These are phyloP conservation scores for Tachuris rubrigastra DNA, from an alignment of 2,113 vertebrate genomes.

Conservation along the genomic window DNA sequence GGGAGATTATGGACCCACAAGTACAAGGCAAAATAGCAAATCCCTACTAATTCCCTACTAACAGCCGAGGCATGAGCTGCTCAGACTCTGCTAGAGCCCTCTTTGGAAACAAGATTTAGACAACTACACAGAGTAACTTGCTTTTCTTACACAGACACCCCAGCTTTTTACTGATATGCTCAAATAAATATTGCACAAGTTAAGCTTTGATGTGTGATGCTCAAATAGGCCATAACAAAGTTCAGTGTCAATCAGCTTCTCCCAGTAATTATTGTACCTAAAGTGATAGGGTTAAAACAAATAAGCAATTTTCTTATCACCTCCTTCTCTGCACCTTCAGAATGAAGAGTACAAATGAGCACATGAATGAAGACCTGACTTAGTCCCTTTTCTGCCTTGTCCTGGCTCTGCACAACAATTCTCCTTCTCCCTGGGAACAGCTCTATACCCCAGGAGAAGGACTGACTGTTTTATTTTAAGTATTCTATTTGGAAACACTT, in stretches of 20 bases:
- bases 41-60: neutral
- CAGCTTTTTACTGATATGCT: neutral
- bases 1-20: neutral
- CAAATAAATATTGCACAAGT: neutral
- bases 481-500: neutral
- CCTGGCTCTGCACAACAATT: neutral
- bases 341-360: neutral
- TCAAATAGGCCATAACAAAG: neutral
- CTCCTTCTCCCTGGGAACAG: neutral
- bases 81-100: neutral
- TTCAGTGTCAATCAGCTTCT: neutral
- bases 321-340: neutral
- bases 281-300: neutral
- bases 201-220: neutral
- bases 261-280: neutral
- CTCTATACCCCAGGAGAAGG: neutral
- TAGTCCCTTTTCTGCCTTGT: neutral
- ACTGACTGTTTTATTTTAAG: neutral
- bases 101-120: neutral
- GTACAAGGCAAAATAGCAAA: neutral
- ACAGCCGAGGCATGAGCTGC: neutral
- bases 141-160: neutral
- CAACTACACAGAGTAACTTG: neutral
- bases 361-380: neutral
- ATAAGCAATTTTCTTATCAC: neutral